Evolutionary conservation across 2,113 vertebrate genomes (phyloP).

Genomic region (Malurus alboscapulatus): DNA sequence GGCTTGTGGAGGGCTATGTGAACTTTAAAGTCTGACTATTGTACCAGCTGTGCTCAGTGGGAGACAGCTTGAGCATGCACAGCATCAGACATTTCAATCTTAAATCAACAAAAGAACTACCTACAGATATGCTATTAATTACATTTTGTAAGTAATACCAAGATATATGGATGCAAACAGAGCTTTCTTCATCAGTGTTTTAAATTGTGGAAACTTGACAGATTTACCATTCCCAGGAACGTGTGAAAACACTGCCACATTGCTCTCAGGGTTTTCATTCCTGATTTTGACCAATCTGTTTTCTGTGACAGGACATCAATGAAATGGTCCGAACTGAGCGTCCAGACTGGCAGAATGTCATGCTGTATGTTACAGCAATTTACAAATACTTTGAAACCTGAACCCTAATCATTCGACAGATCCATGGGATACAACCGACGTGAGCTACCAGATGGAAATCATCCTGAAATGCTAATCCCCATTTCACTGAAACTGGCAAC

Average conservation of each 20-base stretch:
- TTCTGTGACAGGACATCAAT: conserved; percentile 85
- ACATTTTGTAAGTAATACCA: neutral
- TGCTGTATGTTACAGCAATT: conserved; percentile 95
- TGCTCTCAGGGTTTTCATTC: neutral
- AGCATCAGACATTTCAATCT: neutral
- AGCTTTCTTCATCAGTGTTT: neutral
- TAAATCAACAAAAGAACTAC: neutral
- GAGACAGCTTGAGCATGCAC: neutral
- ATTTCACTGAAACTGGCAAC: conserved; percentile 52
- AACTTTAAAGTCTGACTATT: neutral
- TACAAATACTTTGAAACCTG: conserved; percentile 99
- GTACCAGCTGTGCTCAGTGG: neutral
- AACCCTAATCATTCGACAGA: conserved; percentile 16
- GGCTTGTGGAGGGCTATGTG: neutral
- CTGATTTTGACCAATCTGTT: neutral
- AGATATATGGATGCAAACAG: neutral
- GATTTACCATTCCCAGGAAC: neutral
- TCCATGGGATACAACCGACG: neutral
- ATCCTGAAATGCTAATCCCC: conserved; percentile 21
- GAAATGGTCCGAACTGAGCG: conserved; percentile 95
- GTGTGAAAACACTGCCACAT: neutral
- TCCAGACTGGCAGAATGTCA: conserved; percentile 95
- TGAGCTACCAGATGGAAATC: conserved; percentile 16
- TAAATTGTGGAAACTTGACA: neutral
- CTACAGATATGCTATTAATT: neutral